Percentiles rank a stretch among this genome's conserved stretches.
Conservation (phyloP, 2,888 invertebrate species). For the Stegana nigrithorax region DNA sequence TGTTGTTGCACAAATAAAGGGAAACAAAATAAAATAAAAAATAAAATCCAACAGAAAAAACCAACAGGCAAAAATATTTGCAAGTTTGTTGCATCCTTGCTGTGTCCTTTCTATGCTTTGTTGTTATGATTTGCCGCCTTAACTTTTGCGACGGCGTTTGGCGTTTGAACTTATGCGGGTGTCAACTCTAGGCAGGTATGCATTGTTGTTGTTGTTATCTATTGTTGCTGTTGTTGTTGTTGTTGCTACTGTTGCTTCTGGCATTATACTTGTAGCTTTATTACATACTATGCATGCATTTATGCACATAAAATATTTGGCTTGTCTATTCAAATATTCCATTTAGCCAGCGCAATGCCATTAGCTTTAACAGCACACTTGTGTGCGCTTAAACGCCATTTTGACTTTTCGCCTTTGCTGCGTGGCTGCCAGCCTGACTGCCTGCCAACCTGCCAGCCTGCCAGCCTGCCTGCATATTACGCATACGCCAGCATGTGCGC, state of each 20-base stretch:
- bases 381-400: constrained; percentile 42
- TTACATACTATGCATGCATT: constrained; percentile 10
- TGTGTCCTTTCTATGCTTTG: neutral
- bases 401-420: neutral
- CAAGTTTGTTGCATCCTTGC: constrained; percentile 5
- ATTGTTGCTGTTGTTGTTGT: neutral
- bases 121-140: neutral
- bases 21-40: neutral
- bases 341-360: too few relatives aligned
- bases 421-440: neutral
- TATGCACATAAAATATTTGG: constrained; percentile 18
- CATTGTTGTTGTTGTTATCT: neutral
- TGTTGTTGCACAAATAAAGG: neutral
- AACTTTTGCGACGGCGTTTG: neutral
- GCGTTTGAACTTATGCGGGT: neutral
- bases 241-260: neutral
- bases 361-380: constrained; percentile 40
- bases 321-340: constrained; percentile 46
- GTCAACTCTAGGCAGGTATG: too few relatives aligned
- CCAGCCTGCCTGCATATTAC: constrained; percentile 19
- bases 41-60: too few relatives aligned
- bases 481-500: constrained; percentile 32
- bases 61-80: constrained; percentile 9
- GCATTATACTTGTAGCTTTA: neutral
- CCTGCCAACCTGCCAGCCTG: neutral